phyloP scores from a whole-genome alignment of 2,888 invertebrate species.

The Brachyptera putata region DNA sequence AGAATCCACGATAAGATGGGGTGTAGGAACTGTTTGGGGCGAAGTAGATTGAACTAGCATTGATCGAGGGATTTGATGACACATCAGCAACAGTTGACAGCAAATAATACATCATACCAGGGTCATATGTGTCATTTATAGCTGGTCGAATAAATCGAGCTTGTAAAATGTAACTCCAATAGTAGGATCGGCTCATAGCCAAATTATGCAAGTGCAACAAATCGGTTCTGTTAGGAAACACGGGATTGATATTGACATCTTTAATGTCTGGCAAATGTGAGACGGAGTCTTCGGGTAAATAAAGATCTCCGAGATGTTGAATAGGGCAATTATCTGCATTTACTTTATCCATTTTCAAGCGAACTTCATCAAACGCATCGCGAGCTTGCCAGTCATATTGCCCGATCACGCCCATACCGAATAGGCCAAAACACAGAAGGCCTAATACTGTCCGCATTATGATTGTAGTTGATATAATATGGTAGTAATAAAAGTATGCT shows the following conservation, averaged over 20 bases:
- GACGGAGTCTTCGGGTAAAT: constrained; percentile 76
- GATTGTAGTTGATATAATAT: too few relatives aligned
- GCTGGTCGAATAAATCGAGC: constrained; percentile 85
- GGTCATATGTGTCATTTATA: constrained; percentile 89
- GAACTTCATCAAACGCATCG: constrained; percentile 87
- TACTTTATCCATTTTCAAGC: constrained; percentile 76
- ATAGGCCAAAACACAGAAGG: too few relatives aligned
- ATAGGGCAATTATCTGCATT: constrained; percentile 86
- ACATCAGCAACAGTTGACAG: constrained; percentile 93
- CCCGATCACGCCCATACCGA: constrained; percentile 61
- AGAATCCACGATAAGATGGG: constrained; percentile 90
- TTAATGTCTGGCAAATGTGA: constrained; percentile 92
- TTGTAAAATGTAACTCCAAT: constrained; percentile 91
- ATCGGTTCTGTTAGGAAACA: constrained; percentile 91
- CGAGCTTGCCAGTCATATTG: constrained; percentile 90
- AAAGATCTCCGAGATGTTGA: constrained; percentile 77
- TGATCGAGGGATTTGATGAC: constrained; percentile 85
- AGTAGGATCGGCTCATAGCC: constrained; percentile 93
- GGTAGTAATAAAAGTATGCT: too few relatives aligned
- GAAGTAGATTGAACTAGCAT: constrained; percentile 91
- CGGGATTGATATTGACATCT: constrained; percentile 89
- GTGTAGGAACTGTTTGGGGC: constrained; percentile 91
- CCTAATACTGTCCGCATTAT: neutral
- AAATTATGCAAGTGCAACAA: constrained; percentile 91
- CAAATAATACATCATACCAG: constrained; percentile 97